phyloP scores from a whole-genome alignment of 1,140 invertebrate genomes.

The Lucilia cuprina region DNA sequence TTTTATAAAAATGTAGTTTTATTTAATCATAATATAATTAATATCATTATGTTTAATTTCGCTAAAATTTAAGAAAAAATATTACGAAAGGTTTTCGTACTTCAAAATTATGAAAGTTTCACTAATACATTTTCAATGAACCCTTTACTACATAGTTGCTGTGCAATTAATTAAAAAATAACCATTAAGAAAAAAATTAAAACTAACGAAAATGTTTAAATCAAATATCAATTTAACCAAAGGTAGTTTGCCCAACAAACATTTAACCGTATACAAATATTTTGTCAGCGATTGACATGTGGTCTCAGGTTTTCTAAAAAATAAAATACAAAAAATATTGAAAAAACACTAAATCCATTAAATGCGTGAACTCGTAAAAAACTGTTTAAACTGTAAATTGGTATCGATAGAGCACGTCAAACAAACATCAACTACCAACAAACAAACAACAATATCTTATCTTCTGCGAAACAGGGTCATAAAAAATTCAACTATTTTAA shows the following conservation, averaged over 20 bases:
- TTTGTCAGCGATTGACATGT: slow-evolving; percentile 19
- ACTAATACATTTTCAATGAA: no score
- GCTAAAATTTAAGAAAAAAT: no score
- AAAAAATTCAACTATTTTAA: slow-evolving; percentile 17
- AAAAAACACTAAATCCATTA: neutral
- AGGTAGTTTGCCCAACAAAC: neutral
- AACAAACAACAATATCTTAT: slow-evolving; percentile 12
- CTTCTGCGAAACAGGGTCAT: slow-evolving; percentile 29
- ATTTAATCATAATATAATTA: no score
- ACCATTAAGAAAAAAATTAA: no score
- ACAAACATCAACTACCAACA: neutral
- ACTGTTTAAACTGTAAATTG: slow-evolving; percentile 1
- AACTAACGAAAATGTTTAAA: no score
- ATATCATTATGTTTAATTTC: no score
- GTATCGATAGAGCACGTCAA: slow-evolving; percentile 22
- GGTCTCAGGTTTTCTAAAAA: neutral
- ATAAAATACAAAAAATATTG: neutral
- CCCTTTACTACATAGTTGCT: no score
- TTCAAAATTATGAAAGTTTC: no score
- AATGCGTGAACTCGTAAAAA: slow-evolving; percentile 24
- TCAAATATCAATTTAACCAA: neutral
- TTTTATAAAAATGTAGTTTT: no score
- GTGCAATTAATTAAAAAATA: no score
- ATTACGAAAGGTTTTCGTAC: no score
- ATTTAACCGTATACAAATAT: neutral